Evolutionary conservation across 2,888 invertebrate genomes (phyloP), one percentile per base, ranked within the genome.

Genomic region (Parnassius smintheus): DNA sequence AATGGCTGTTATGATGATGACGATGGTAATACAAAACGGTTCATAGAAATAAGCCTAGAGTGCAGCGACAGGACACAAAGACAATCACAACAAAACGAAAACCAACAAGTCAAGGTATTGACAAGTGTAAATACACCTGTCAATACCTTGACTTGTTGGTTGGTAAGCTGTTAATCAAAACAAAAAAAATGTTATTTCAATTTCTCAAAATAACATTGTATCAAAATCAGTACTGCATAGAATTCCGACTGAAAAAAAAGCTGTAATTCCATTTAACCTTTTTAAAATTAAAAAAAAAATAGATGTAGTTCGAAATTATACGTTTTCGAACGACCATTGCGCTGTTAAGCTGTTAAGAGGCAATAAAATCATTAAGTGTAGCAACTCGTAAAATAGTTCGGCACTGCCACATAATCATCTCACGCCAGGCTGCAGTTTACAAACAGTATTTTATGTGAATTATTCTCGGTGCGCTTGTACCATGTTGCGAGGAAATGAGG

Each of bases 371-470:
- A 58, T 45, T 63, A 45, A 63, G 41, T 35, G 63, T 59, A 11
- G 63, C 51, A n/a, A 46, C 59, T 59, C 59, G 56, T 63, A 59
- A 63, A 63, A 56, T 61, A 56, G 45, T 51, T 51, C 51, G 45
- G 45, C 41, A 42, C 44, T 41, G 50, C 55, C 58, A 55, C 50
- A 57, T 59, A 63, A 63, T 63, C 63, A 59, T 63, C 63, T 51
- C 59, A 56, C 49, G 56, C 50, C 62, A 55, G 55, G 59, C 55
- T 59, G 63, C 63, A 63, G 63, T 63, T 63, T 63, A 63, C 59
- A 63, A 63, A 63, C 63, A 59, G 59, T 51, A 59, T 52, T 63
- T 63, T 63, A 63, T 63, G 63, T 59, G 63, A 63, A 59, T 59
- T 63, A 63, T 63, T 63, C 59, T 46, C 51, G 59, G 63, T 59